Percentiles rank a stretch among this genome's conserved stretches.
These are phyloP conservation scores for Pomacea canaliculata DNA, from an alignment of 2,888 invertebrate species.

Conservation along the genomic window DNA sequence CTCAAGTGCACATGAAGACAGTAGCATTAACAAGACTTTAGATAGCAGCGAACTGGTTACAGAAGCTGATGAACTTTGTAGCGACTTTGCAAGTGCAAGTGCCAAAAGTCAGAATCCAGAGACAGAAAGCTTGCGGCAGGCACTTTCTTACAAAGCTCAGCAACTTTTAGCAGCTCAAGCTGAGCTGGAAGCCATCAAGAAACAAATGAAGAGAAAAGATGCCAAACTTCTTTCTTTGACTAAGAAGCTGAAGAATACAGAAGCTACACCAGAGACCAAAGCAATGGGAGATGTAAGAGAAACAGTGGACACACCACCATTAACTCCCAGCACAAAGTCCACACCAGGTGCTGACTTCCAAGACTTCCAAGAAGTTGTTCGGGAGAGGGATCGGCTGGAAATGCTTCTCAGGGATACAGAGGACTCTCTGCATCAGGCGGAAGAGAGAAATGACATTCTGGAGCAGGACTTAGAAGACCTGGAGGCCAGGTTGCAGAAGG, in stretches of 20 bases:
- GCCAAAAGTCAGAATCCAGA: neutral
- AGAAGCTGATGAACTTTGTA: neutral
- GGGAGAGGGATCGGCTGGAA: conserved; percentile 22
- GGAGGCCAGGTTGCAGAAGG: conserved; percentile 14
- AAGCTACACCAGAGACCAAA: conserved; percentile 11
- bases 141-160: neutral
- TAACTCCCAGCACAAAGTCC: neutral
- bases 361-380: conserved; percentile 16
- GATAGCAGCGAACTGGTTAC: neutral
- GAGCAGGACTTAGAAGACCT: conserved; percentile 32
- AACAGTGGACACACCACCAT: neutral
- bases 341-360: neutral
- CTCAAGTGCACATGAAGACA: conserved; percentile 6
- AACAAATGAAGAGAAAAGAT: conserved; percentile 25
- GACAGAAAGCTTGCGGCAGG: conserved; percentile 5
- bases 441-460: conserved; percentile 32
- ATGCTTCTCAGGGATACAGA: conserved; percentile 24
- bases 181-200: conserved; percentile 16
- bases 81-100: neutral
- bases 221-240: conserved; percentile 21
- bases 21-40: neutral
- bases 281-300: conserved; percentile 7
- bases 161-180: neutral
- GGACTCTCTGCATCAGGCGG: conserved; percentile 29
- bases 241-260: conserved; percentile 12